Evolutionary conservation across 2,797 vertebrate species (phyloP).

Genomic region (Malacoctenus gilli): DNA sequence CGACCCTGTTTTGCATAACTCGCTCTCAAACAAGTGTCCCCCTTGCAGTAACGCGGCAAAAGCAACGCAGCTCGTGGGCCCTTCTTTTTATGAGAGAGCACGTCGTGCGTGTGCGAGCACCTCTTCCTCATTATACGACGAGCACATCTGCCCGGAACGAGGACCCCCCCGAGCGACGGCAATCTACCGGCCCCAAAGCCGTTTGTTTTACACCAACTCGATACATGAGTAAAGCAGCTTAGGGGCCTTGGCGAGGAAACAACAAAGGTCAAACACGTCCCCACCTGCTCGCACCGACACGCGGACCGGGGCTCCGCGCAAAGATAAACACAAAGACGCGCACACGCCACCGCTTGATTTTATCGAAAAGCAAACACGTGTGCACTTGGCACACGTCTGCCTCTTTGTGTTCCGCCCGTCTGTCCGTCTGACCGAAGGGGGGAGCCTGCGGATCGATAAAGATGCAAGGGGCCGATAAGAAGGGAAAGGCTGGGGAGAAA

Average conservation of each 20-base stretch:
- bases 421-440: constrained; percentile 26
- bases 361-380: constrained; percentile 47
- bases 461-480: constrained; percentile 35
- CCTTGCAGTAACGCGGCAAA: constrained; percentile 20
- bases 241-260: constrained; percentile 45
- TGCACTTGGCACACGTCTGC: constrained; percentile 21
- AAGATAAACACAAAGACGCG: constrained; percentile 19
- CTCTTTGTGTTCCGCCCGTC: constrained; percentile 12
- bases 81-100: constrained; percentile 6
- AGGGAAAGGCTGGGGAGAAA: constrained; percentile 11
- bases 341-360: constrained; percentile 11
- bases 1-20: constrained; percentile 59
- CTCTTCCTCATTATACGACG: constrained; percentile 25
- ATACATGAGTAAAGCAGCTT: constrained; percentile 63
- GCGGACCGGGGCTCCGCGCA: neutral
- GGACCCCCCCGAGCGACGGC: constrained; percentile 10
- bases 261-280: constrained; percentile 45
- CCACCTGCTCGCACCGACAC: constrained; percentile 44
- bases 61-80: constrained; percentile 30
- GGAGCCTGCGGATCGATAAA: constrained; percentile 43
- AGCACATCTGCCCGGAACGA: constrained; percentile 10
- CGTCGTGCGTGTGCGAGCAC: neutral
- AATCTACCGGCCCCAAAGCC: constrained; percentile 30
- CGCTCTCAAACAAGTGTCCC: constrained; percentile 44
- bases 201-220: constrained; percentile 43